Percentiles rank a stretch among this genome's conserved stretches.
Evolutionary conservation across 2,797 vertebrate genomes (phyloP).

Genomic region (Ispidina lecontei): DNA sequence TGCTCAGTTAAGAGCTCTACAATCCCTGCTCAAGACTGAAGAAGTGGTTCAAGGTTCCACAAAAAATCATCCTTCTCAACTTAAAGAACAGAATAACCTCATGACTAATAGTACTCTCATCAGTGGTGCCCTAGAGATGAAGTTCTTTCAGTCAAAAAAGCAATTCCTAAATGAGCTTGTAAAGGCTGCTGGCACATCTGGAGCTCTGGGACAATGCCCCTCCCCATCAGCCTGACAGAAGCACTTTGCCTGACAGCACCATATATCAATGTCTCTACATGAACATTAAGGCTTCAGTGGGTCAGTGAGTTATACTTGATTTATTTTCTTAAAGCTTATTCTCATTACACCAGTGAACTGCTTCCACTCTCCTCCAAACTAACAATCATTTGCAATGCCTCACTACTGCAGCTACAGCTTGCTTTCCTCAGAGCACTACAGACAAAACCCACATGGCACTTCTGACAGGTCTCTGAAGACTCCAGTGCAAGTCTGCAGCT

Average conservation of each 20-base stretch:
- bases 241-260: not conserved
- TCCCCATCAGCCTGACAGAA: not conserved
- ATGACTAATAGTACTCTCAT: not conserved
- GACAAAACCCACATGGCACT: not conserved
- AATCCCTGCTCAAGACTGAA: not conserved
- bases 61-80: not conserved
- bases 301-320: not conserved
- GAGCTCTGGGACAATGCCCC: not conserved
- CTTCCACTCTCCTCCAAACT: not conserved
- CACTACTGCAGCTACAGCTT: not conserved
- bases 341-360: not conserved
- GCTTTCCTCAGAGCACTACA: not conserved
- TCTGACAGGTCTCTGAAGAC: not conserved
- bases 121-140: not conserved
- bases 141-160: not conserved
- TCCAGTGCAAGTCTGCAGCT: not conserved
- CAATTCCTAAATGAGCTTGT: not conserved
- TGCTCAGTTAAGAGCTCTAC: not conserved
- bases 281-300: conserved; percentile 29
- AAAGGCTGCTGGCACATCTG: not conserved
- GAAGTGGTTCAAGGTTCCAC: not conserved
- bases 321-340: conserved; percentile 26
- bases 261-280: not conserved
- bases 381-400: not conserved
- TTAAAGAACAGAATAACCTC: not conserved